Base-by-base conservation (phyloP, 1,140 invertebrate genomes). In the Odontomachus brunneus region DNA sequence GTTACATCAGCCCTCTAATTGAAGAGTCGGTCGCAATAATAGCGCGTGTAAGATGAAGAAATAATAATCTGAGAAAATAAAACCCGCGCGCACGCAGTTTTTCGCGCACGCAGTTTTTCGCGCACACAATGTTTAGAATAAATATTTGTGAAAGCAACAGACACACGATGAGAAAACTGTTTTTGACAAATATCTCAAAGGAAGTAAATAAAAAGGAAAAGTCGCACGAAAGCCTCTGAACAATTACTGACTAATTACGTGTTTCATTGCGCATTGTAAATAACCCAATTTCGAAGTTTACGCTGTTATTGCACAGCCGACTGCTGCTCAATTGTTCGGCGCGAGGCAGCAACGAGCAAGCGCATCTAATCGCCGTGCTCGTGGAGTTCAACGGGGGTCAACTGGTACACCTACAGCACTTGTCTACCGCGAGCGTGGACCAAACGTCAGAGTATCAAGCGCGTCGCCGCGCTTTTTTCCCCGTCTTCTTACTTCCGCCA, bases 401-500 rank as follows among this genome's bases (percentile, higher is more conserved):
- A 86, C 49, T 53, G 67, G 19, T 17, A 22, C 9, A 59, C 63
- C 26, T 73, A 63, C 19, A 71, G 29, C 12, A n/a, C 49, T 22
- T n/a, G 14, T 55, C 29, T 22, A 22, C 17, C n/a, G 3, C 15
- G 12, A 2, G 48, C 26, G 73, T 14, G 65, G 14, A 66, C 60
- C 4, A 19, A 76, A 66, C 62, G 15, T 17, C 14, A 44, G 14
- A 38, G 24, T 71, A 48, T 62, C 22, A 83, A 57, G 59, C 22
- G n/a, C 57, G 66, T 55, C 49, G 12, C 59, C 44, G 24, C 63
- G 74, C 62, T 49, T 26, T 80, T 81, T 71, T 72, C 38, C 9
- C 48, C 29, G 48, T 24, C n/a, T n/a, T 71, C 49, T 74, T 82
- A 33, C 57, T 83, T 87, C 85, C 85, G 84, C 60, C 66, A 72